Conservation (phyloP, 2,888 invertebrate genomes). For the Drosophila paramelanica region DNA sequence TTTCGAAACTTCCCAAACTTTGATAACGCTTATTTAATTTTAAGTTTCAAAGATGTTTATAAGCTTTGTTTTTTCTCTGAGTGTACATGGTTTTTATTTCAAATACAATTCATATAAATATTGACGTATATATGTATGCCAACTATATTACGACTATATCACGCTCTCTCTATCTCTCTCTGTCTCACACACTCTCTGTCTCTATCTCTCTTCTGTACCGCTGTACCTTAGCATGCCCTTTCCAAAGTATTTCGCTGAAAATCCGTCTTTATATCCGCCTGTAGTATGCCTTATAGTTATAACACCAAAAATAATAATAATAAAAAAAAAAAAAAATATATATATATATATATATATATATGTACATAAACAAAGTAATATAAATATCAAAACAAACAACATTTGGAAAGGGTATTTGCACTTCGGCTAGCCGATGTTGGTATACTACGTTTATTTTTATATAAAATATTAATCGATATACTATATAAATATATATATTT, state of each 20-base stretch:
- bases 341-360: conserved; percentile 8
- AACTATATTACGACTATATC: conserved; percentile 30
- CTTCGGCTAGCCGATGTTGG: conserved; percentile 51
- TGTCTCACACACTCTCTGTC: not conserved
- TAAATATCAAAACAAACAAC: not conserved
- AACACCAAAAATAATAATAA: conserved; percentile 24
- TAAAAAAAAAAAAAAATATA: too few species aligned
- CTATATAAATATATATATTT: conserved; percentile 44
- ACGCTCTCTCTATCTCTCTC: conserved; percentile 2
- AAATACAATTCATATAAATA: not conserved
- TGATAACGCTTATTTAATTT: too few species aligned
- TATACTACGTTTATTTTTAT: conserved; percentile 17
- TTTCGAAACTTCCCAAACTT: too few species aligned
- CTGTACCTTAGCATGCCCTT: conserved; percentile 42
- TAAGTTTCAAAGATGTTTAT: too few species aligned
- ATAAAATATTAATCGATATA: conserved; percentile 38
- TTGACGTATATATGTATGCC: conserved; percentile 27
- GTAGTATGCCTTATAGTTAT: conserved; percentile 60
- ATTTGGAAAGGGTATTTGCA: conserved; percentile 48
- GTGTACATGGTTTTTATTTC: not conserved
- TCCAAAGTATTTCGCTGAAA: conserved; percentile 33
- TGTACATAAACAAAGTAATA: conserved; percentile 10
- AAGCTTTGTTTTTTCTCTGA: not conserved
- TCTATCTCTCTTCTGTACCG: conserved; percentile 11
- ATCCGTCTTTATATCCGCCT: conserved; percentile 48